Evolutionary conservation across 2,113 vertebrate genomes (phyloP).

Genomic region (Pterophyllum scalare): DNA sequence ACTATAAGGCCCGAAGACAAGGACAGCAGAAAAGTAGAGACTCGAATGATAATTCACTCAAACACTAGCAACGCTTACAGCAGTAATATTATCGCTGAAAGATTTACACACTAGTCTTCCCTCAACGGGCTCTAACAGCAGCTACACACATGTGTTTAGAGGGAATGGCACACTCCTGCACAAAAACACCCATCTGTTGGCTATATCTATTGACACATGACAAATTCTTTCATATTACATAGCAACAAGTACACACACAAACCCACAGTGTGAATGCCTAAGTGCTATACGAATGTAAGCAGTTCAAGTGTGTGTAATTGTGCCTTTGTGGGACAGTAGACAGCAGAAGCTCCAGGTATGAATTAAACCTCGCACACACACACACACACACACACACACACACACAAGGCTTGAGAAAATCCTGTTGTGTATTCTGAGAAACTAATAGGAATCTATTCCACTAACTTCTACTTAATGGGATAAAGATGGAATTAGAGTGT

Average conservation of each 20-base stretch:
- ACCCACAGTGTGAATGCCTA: no score
- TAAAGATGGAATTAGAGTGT: constrained; percentile 70
- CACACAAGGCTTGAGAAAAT: background rate
- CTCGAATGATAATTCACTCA: constrained; percentile 57
- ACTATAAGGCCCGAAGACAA: constrained; percentile 29
- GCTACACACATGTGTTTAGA: constrained; percentile 24
- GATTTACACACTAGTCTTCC: constrained; percentile 43
- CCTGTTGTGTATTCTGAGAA: constrained; percentile 45
- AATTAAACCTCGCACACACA: background rate
- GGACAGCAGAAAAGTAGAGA: constrained; percentile 25
- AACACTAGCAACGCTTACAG: constrained; percentile 38
- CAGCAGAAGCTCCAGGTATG: background rate
- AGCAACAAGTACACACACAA: background rate
- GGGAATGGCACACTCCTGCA: background rate
- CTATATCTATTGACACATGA: background rate
- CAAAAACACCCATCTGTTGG: background rate
- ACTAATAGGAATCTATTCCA: constrained; percentile 61
- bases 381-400: background rate
- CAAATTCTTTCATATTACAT: background rate
- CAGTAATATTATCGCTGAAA: constrained; percentile 47
- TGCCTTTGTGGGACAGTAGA: background rate
- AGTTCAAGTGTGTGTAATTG: background rate
- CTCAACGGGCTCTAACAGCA: constrained; percentile 25
- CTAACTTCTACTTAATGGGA: constrained; percentile 63
- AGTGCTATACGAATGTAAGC: background rate